Percentiles rank a stretch among this genome's conserved stretches.
phyloP scores from a whole-genome alignment of 2,113 vertebrate species.

The Clarias gariepinus region DNA sequence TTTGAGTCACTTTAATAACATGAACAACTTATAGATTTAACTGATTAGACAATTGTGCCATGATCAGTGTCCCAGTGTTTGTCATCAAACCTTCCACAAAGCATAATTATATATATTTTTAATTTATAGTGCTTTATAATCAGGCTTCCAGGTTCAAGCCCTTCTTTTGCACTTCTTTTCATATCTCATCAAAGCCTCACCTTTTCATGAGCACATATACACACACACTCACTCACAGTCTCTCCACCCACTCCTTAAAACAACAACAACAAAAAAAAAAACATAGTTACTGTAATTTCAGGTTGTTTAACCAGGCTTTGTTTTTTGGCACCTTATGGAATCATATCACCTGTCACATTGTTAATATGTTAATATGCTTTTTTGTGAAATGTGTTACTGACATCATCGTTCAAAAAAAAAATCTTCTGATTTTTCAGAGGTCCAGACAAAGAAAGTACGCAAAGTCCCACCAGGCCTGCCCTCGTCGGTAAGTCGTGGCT shows the following conservation, averaged over 20 bases:
- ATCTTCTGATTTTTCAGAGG: constrained; percentile 76
- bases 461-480: constrained; percentile 96
- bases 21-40: not conserved
- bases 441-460: constrained; percentile 93
- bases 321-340: not conserved
- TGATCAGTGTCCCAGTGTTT: not conserved
- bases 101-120: constrained; percentile 8
- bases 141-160: constrained; percentile 45
- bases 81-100: not conserved
- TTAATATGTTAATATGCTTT: not conserved
- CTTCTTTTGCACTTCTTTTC: constrained; percentile 57
- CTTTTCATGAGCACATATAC: constrained; percentile 55
- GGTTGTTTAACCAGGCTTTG: not conserved
- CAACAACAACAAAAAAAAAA: not conserved
- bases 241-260: not conserved
- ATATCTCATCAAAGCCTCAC: constrained; percentile 66
- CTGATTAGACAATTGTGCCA: not conserved
- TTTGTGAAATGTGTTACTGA: constrained; percentile 22
- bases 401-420: not conserved
- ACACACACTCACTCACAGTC: constrained; percentile 12
- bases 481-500: constrained; percentile 87
- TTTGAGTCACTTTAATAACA: not conserved
- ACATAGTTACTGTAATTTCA: not conserved
- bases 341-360: not conserved
- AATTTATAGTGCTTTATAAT: constrained; percentile 6